Evolutionary conservation across 1,140 invertebrate genomes (phyloP), one percentile per base, ranked within the genome.

Genomic region (Zophobas morio): DNA sequence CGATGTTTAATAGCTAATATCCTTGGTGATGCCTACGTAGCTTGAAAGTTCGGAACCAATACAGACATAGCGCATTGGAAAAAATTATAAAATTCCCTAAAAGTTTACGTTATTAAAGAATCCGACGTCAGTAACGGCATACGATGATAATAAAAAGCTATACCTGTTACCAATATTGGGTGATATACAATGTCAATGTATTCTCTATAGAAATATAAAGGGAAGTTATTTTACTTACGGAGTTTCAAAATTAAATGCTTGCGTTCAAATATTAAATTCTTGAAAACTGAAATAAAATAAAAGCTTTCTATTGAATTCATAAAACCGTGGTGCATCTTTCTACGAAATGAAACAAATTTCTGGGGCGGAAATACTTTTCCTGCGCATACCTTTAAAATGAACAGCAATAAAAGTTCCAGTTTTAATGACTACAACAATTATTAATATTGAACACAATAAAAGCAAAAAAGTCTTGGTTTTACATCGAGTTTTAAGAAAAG

Each of bases 221-320:
- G 3, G 33, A 57, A 57, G 54, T 35, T 35, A 57, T 57, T 57
- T 3, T 8, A 33, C 32, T 20, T 2, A 57, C 2, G 8, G 32
- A 8, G 54, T 35, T 36, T 57, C 33, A 57, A 57, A 57, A 34
- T 57, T 57, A 66, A 66, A 66, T 66, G 39, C n/a, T 66, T 66
- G n/a, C 35, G 6, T 33, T 66, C 39, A 1, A 60, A 66, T 66
- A 66, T 66, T 66, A 66, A 66, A 66, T 66, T 66, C 60, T 20
- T 66, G 60, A 40, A 66, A 42, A 66, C 60, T 66, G 60, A 66
- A 66, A 66, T 66, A 66, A 66, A 66, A 66, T 66, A 46, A 66
- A 66, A 66, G 37, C 60, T 66, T 66, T 66, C 39, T 36, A 66
- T 66, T 40, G 60, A 66, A 66, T 63, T 63, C 36, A 63, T 63